A percentile compares a stretch with the other conserved stretches of the same genome.
Conservation (phyloP, 2,888 invertebrate genomes). For the Thalpophila matura region DNA sequence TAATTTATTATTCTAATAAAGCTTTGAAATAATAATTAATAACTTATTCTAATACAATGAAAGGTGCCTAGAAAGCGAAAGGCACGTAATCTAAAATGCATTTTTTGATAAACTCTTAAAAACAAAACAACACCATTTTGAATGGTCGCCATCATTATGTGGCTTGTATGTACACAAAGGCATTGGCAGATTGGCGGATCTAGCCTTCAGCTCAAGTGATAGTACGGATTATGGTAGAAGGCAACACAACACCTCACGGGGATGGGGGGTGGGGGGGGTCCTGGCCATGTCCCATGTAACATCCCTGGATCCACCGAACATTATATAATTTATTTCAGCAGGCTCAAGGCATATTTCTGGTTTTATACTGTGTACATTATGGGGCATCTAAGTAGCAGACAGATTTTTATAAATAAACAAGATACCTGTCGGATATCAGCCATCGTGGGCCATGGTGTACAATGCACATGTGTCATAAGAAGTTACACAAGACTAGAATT, state of each 20-base stretch:
- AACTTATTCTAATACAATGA: slow-evolving; percentile 48
- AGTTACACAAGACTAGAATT: slow-evolving; percentile 44
- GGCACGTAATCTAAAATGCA: slow-evolving; percentile 55
- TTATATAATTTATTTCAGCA: too few relatives aligned
- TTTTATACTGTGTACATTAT: too few relatives aligned
- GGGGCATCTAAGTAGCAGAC: too few relatives aligned
- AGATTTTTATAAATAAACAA: too few relatives aligned
- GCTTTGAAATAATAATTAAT: slow-evolving; percentile 62
- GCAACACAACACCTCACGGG: too few relatives aligned
- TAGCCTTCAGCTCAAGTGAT: too few relatives aligned
- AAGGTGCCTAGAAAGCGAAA: slow-evolving; percentile 51
- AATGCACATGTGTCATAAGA: background rate
- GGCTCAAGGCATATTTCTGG: too few relatives aligned
- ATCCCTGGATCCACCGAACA: too few relatives aligned
- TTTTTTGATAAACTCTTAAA: slow-evolving; percentile 70
- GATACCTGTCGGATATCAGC: background rate
- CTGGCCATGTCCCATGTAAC: too few relatives aligned
- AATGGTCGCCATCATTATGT: slow-evolving; percentile 60
- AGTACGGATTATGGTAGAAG: too few relatives aligned
- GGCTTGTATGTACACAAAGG: slow-evolving; percentile 24
- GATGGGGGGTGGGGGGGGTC: too few relatives aligned
- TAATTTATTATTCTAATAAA: slow-evolving; percentile 69
- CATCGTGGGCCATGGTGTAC: background rate
- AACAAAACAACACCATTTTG: slow-evolving; percentile 76
- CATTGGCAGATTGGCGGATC: background rate